Conservation (phyloP, 1,140 invertebrate species). For the Drosophila insularis region DNA sequence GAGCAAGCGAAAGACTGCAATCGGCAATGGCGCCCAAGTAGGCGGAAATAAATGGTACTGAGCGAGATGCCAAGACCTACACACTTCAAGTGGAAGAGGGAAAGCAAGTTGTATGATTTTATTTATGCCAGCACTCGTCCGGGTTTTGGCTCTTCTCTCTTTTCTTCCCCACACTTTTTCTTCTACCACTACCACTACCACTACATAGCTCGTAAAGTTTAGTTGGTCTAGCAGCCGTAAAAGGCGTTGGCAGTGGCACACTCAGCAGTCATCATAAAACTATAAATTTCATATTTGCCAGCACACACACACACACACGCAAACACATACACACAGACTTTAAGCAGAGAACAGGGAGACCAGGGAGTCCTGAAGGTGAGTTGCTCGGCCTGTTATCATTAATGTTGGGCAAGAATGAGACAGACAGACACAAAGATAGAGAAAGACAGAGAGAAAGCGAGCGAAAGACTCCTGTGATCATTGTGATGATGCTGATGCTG, state of each 20-base stretch:
- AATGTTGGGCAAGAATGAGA: conserved; percentile 54
- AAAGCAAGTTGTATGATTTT: conserved; percentile 70
- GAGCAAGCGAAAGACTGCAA: conserved; percentile 52
- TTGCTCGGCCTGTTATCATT: conserved; percentile 68
- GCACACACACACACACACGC: conserved; percentile 38
- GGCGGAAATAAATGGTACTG: conserved; percentile 65
- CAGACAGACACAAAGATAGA: neutral
- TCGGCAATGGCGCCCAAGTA: conserved; percentile 74
- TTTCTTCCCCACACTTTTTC: conserved; percentile 14
- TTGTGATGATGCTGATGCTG: conserved; percentile 40
- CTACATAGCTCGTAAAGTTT: conserved; percentile 70
- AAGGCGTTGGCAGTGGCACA: conserved; percentile 79
- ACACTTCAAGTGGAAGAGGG: conserved; percentile 30
- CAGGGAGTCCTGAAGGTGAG: conserved; percentile 2
- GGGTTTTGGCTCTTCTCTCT: conserved; percentile 19
- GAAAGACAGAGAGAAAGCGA: neutral
- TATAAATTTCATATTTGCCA: conserved; percentile 81
- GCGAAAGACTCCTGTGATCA: conserved; percentile 54
- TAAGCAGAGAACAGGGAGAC: neutral
- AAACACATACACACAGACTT: neutral
- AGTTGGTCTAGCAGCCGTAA: conserved; percentile 75
- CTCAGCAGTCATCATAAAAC: conserved; percentile 82
- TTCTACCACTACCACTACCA: neutral
- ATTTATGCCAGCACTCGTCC: conserved; percentile 65
- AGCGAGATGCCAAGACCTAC: conserved; percentile 7